phyloP scores from a whole-genome alignment of 2,797 vertebrate genomes.

The Siniperca obscura region DNA sequence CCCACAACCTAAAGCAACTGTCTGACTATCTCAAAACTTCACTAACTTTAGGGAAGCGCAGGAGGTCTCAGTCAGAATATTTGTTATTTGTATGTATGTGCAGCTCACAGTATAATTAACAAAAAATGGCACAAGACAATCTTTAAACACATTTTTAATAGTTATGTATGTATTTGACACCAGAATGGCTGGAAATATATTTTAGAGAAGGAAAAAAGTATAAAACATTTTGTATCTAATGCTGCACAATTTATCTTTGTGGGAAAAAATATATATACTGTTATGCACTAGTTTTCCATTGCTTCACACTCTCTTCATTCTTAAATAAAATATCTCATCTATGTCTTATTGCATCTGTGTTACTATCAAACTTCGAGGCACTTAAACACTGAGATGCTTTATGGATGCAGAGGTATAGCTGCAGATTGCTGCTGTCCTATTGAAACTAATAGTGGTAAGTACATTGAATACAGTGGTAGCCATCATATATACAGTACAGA shows the following conservation, averaged over 20 bases:
- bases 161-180: slow-evolving; percentile 75
- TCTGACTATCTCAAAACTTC: not conserved
- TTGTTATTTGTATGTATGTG: not conserved
- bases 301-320: slow-evolving; percentile 59
- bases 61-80: not conserved
- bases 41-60: not conserved
- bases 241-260: slow-evolving; percentile 71
- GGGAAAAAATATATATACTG: slow-evolving; percentile 69
- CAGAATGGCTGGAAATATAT: slow-evolving; percentile 75
- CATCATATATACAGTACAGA: slow-evolving; percentile 13
- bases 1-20: not conserved
- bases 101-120: not conserved
- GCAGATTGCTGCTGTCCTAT: slow-evolving; percentile 34
- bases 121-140: slow-evolving; percentile 17
- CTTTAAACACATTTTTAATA: slow-evolving; percentile 71
- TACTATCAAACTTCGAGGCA: slow-evolving; percentile 77
- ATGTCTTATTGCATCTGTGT: slow-evolving; percentile 60
- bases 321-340: slow-evolving; percentile 74
- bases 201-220: slow-evolving; percentile 67
- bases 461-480: slow-evolving; percentile 43
- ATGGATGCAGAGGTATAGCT: slow-evolving; percentile 54
- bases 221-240: slow-evolving; percentile 68
- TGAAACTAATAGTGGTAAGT: slow-evolving; percentile 35
- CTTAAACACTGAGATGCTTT: slow-evolving; percentile 77
- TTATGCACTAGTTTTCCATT: slow-evolving; percentile 66